Evolutionary conservation across 2,113 vertebrate species (phyloP), one percentile per base, ranked within the genome.

Genomic region (Urocynchramus pylzowi): DNA sequence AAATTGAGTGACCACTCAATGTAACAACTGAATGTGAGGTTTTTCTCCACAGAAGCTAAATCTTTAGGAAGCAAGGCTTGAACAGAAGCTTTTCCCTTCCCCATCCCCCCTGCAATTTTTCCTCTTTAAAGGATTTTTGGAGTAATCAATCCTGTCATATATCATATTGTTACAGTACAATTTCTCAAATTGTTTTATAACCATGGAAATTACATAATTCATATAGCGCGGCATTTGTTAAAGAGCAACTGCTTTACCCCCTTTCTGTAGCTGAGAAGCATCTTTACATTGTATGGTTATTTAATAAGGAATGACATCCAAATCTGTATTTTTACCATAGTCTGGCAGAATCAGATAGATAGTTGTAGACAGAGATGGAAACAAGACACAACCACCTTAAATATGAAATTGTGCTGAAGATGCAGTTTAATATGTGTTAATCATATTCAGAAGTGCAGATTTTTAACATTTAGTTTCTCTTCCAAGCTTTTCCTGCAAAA

Each of bases 121-220:
- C 78, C 39, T 89, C 88, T 93, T 95, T 75, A 91, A 96, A 95
- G 57, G 50, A 68, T 95, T 97, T 93, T 86, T 13, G 73, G 75
- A 77, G 61, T 82, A 96, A 95, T 97, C 94, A 94, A 83, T 95
- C 95, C 88, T 75, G 84, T 19, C 47, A 94, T 84, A 84, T 52
- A 84, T 95, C 69, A 44, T 91, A 96, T 86, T 95, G 88, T 96
- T 97, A 94, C 70, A 91, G 64, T 87, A 89, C 87, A 96, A 94
- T 96, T 97, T 97, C 90, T 96, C 11, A 4, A 95, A 67, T 97
- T 97, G 69, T 95, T 97, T 94, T 93, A 96, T 96, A 94, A 94
- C 93, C 80, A 65, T 70, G 89, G 56, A 97, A 96, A 89, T 95
- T 47, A 85, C 82, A 89, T 95, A 95, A 94, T 95, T 95, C 68